A percentile compares a stretch with the other conserved stretches of the same genome.
These are phyloP conservation scores for Artibeus lituratus DNA, from an alignment of 2,797 vertebrate species.

Conservation along the genomic window DNA sequence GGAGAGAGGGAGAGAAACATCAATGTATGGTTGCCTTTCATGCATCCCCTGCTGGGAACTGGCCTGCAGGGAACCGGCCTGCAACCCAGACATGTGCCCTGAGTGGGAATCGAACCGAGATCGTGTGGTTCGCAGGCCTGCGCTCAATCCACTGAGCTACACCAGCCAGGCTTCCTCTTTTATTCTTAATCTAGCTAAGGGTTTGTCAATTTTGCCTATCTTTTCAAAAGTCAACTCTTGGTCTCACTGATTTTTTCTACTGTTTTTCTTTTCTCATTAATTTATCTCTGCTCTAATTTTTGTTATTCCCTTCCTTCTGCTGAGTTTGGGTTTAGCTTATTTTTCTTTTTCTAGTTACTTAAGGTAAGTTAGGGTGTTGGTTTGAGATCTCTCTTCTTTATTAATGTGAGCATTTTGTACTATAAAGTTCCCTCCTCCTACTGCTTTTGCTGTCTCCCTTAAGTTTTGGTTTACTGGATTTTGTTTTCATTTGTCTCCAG, in stretches of 20 bases:
- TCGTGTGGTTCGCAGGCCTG: too few relatives aligned
- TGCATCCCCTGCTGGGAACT: too few relatives aligned
- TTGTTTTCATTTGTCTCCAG: constrained; percentile 9
- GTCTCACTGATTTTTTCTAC: background rate
- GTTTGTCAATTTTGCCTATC: background rate
- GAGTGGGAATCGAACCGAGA: too few relatives aligned
- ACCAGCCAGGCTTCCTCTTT: too few relatives aligned
- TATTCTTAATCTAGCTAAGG: background rate
- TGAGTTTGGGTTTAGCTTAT: background rate
- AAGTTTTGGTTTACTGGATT: background rate
- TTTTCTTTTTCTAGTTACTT: background rate
- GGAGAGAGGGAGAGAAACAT: too few relatives aligned
- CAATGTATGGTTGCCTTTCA: too few relatives aligned
- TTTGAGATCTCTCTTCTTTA: background rate
- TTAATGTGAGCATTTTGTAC: background rate
- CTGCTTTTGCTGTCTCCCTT: background rate
- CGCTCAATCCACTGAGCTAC: too few relatives aligned
- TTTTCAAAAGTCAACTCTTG: background rate
- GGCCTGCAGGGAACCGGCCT: too few relatives aligned
- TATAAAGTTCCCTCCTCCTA: background rate
- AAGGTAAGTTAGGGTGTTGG: background rate
- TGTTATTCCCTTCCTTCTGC: background rate
- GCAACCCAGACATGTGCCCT: too few relatives aligned
- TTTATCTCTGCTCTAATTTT: background rate
- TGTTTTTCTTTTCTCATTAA: background rate